Evolutionary conservation across 2,113 vertebrate species (phyloP).

Genomic region (Capreolus pygargus): DNA sequence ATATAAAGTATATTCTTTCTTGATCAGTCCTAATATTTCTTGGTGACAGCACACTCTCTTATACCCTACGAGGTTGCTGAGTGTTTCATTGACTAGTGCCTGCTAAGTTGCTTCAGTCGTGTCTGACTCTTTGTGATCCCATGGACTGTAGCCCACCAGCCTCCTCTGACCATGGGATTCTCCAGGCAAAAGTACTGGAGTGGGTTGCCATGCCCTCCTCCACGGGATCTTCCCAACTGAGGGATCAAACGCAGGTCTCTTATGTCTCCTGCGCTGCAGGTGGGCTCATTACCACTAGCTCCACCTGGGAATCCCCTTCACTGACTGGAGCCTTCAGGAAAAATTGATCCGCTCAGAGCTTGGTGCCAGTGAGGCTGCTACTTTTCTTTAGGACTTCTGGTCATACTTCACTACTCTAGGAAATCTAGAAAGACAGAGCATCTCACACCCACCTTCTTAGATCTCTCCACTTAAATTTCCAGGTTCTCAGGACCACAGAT

Average conservation of each 20-base stretch:
- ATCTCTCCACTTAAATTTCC: neutral
- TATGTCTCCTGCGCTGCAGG: neutral
- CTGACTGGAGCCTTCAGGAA: neutral
- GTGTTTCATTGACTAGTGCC: neutral
- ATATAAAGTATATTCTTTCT: neutral
- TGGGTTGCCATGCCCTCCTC: neutral
- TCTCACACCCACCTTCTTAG: neutral
- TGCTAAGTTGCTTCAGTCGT: neutral
- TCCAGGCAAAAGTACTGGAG: neutral
- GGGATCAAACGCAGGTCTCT: neutral
- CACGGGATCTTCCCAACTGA: neutral
- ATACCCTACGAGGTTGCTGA: neutral
- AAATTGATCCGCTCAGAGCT: neutral
- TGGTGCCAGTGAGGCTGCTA: neutral
- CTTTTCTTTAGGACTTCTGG: neutral
- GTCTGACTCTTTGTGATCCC: neutral
- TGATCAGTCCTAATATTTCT: neutral
- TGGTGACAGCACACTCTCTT: neutral
- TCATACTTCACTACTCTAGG: neutral
- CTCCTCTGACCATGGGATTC: neutral
- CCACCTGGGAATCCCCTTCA: neutral
- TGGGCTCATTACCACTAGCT: neutral
- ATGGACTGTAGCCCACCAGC: neutral
- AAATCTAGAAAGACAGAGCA: neutral
- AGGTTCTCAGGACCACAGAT: neutral